Base-by-base conservation (phyloP, 2,113 vertebrate genomes). In the Tupaia chinensis region DNA sequence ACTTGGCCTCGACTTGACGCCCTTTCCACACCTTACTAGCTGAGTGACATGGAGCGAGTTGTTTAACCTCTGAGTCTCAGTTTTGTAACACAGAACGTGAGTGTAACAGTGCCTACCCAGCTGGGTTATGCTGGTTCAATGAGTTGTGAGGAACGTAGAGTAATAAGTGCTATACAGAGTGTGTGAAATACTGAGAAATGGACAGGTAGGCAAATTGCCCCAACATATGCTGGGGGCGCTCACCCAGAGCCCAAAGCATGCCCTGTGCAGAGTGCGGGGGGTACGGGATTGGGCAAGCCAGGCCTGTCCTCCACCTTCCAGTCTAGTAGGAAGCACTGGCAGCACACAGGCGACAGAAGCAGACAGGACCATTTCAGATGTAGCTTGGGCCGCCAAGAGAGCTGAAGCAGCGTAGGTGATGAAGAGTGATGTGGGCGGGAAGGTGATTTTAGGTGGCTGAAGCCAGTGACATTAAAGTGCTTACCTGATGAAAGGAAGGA, bases 1-100 rank as follows among this genome's bases (percentile, higher is more conserved):
- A 4, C 2, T 10, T 3, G 60, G 44, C 17, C 2, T 5, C 16
- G 29, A 32, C 2, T 17, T 11, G 27, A 9, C 1, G 10, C 17
- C 44, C 53, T 63, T 61, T 19, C 68, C 14, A 19, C 0, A 1
- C 23, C 44, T 32, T 22, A 20, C 61, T 44, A 25, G 10, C 89
- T 25, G 1, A 3, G 4, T 23, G 14, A 6, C 58, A 58, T 7
- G 6, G 63, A 60, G 5, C 16, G 17, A 5, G 65, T 56, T 58
- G 44, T 60, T 34, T 1, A 61, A 32, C 17, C n/a, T 63, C 29
- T 25, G 61, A 63, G 63, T 34, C 65, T 88, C n/a, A 16, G 83
- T 76, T 84, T 89, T 69, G 60, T 54, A 19, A 76, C 20, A 0
- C 5, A 9, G 6, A 10, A 56, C 0, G 1, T 20, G 80, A 82